Evolutionary conservation across 2,797 vertebrate genomes (phyloP), one percentile per base, ranked within the genome.

Genomic region (Loris lydekkerianus): DNA sequence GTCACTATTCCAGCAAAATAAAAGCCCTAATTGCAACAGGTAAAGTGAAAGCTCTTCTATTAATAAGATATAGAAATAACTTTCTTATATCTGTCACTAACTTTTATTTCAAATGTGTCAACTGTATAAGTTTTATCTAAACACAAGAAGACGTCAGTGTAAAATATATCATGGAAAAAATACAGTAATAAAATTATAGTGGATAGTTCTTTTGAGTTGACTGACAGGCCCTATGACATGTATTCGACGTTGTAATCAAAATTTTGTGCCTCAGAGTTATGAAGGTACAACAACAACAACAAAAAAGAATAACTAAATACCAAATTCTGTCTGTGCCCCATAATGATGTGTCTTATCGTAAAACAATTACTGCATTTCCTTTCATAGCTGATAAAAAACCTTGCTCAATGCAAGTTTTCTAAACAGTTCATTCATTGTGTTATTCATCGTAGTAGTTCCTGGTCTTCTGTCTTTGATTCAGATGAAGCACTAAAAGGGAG

Each of bases 181-280:
- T 86, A 58, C 89, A 96, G 77, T 95, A 95, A 37, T 10, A 6
- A 29, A 92, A 90, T 94, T 97, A 86, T 56, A 91, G 72, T 95
- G 58, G 58, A 84, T 40, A 92, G 17, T 31, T 89, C 72, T 97
- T 94, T 96, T 84, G 77, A 97, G 94, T 58, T 89, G n/a, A 18
- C 65, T 95, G 77, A 86, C 84, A 81, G 93, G 89, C 10, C 89
- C 95, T 46, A 77, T 97, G 78, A 60, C 78, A 95, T 94, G 80
- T 86, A 98, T 98, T 97, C 85, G 97, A 96, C 86, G 93, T 97
- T 86, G 78, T 20, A 58, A 75, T 58, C 91, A 72, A 97, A 97
- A 97, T 95, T 94, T 96, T 94, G 94, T 84, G 97, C 96, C 58
- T 89, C 69, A 56, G 82, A 60, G n/a, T 97, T 97, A 92, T 0